These are phyloP conservation scores for Stenodera caucasica DNA, from an alignment of 2,888 invertebrate genomes.

Conservation along the genomic window DNA sequence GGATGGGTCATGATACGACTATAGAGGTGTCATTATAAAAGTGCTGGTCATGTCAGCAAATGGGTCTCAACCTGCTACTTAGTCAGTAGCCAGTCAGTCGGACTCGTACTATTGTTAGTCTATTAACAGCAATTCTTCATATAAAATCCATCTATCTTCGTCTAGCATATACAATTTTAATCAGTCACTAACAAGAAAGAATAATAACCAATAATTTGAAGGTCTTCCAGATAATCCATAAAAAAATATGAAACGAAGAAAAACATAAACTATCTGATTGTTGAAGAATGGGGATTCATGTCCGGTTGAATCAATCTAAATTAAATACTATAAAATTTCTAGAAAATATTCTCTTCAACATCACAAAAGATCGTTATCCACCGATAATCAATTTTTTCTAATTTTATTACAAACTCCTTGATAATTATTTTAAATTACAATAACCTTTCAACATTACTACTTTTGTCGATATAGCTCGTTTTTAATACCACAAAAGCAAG, in stretches of 20 bases:
- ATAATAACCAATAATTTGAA: conserved; percentile 3
- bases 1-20: conserved; percentile 51
- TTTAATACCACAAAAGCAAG: background rate
- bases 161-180: conserved; percentile 16
- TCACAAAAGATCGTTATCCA: background rate
- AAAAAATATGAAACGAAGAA: background rate
- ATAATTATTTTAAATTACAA: conserved; percentile 1
- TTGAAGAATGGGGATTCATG: background rate
- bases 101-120: conserved; percentile 48
- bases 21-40: conserved; percentile 55
- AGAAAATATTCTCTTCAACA: background rate
- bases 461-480: background rate
- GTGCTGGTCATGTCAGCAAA: conserved; percentile 56
- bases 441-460: background rate
- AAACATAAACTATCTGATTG: background rate
- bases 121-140: conserved; percentile 44
- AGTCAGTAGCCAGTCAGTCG: conserved; percentile 56
- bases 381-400: background rate
- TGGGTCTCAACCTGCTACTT: conserved; percentile 56
- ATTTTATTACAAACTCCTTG: no score
- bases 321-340: background rate
- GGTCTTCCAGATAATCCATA: background rate
- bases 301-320: background rate
- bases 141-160: conserved; percentile 37
- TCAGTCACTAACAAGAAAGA: conserved; percentile 2